Conservation (phyloP, 2,113 vertebrate species). For the Scatophagus argus region DNA sequence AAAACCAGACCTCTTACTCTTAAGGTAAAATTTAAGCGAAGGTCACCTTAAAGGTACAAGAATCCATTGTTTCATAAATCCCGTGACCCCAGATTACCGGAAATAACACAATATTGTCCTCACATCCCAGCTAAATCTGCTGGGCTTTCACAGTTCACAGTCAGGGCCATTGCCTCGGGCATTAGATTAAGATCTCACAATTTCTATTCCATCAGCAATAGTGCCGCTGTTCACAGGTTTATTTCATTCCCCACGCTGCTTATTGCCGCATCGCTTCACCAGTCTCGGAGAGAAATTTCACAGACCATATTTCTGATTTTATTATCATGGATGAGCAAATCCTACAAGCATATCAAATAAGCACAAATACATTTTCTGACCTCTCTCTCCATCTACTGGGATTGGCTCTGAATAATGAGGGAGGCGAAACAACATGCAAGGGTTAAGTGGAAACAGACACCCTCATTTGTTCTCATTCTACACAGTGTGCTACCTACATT, state of each 20-base stretch:
- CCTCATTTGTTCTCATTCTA: background rate
- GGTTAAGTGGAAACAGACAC: conserved; percentile 8
- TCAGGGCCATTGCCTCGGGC: conserved; percentile 11
- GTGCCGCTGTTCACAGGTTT: conserved; percentile 23
- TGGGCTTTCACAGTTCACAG: conserved; percentile 25
- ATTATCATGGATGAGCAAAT: conserved; percentile 44
- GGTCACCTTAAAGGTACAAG: conserved; percentile 23
- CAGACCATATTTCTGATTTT: conserved; percentile 62
- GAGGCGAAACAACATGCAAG: conserved; percentile 8
- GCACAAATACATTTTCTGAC: conserved; percentile 48
- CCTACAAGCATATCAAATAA: conserved; percentile 54
- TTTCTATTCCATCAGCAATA: conserved; percentile 27
- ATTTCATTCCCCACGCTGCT: conserved; percentile 11
- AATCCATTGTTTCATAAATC: conserved; percentile 26
- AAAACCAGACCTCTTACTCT: conserved; percentile 6
- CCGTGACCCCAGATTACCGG: conserved; percentile 18
- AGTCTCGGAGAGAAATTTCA: conserved; percentile 38
- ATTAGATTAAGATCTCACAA: conserved; percentile 59
- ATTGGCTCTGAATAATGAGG: conserved; percentile 16
- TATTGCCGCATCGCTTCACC: conserved; percentile 14
- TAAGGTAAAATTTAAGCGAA: conserved; percentile 15
- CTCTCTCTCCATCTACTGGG: conserved; percentile 6
- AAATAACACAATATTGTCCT: conserved; percentile 42
- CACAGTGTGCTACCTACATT: background rate
- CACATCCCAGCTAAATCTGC: conserved; percentile 20